Percentiles rank a stretch among this genome's conserved stretches.
These are phyloP conservation scores for Halocynthia roretzi DNA, from an alignment of 23 tunicate genomes.

Conservation along the genomic window DNA sequence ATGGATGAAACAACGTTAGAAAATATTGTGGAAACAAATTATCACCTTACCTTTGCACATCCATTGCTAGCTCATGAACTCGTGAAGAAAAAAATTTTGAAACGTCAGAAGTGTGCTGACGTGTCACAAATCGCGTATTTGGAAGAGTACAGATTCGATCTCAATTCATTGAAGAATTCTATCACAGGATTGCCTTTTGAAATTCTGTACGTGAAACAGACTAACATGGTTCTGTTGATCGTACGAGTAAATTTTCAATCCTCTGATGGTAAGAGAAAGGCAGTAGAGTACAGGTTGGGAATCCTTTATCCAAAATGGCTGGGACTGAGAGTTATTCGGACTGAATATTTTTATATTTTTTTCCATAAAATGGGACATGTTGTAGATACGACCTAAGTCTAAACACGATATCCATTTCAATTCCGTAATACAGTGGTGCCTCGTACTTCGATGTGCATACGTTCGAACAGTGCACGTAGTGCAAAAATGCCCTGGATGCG, in stretches of 20 bases:
- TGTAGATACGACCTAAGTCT: too few relatives aligned
- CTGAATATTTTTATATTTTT: too few relatives aligned
- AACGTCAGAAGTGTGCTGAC: constrained; percentile 49
- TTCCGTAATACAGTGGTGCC: too few relatives aligned
- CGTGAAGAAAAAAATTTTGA: constrained; percentile 23
- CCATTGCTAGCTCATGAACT: constrained; percentile 30
- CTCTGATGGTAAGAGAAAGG: too few relatives aligned
- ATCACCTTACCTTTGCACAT: constrained; percentile 52
- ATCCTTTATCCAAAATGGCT: too few relatives aligned
- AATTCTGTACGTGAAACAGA: constrained; percentile 10
- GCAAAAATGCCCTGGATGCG: too few relatives aligned
- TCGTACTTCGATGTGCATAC: too few relatives aligned
- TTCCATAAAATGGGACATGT: too few relatives aligned
- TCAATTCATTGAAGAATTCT: constrained; percentile 6
- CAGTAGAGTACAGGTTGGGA: too few relatives aligned
- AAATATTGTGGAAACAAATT: constrained; percentile 26
- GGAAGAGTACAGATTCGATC: constrained; percentile 25
- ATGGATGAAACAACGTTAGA: constrained; percentile 24
- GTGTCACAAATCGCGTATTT: constrained; percentile 29
- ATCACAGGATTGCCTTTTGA: constrained; percentile 4
- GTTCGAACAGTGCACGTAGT: too few relatives aligned
- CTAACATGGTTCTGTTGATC: constrained; percentile 23
- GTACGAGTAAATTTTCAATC: not conserved
- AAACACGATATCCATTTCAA: too few relatives aligned
- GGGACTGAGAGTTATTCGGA: too few relatives aligned